Evolutionary conservation across 1,140 invertebrate genomes (phyloP), one percentile per base, ranked within the genome.

Genomic region (Habropoda laboriosa): DNA sequence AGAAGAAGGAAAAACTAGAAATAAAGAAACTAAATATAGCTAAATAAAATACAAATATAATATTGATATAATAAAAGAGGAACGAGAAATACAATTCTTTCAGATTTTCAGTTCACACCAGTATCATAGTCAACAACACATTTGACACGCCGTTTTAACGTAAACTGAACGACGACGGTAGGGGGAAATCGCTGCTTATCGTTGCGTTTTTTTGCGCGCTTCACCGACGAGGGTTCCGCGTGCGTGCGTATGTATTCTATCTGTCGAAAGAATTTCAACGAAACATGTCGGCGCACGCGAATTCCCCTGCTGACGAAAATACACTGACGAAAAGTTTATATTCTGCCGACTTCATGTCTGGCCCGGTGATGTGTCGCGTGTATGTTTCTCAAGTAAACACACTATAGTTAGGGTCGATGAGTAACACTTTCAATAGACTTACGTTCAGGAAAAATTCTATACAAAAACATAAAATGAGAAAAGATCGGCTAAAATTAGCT

Each of bases 241-340:
- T 13, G 0, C 49, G 2, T 38, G 16, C 38, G 6, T 30, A 58
- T 60, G 6, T 30, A 58, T 60, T 61, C 51, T 51, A 74, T 74
- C 58, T 63, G 8, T 24, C 3, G 47, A 53, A 64, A 74, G 58
- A 74, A 74, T 64, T 74, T n/a, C 35, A 40, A 38, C 32, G 45
- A 8, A 8, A 66, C 47, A 60, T 53, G 60, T 53, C 60, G 32
- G 47, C 4, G 60, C 40, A 64, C 35, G 47, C 35, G 49, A 75
- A 75, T 75, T 66, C 60, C 8, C 18, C 16, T 8, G 35, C 3
- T 49, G 24, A 66, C 35, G 13, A 75, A 66, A 75, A 53, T 53
- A 66, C 47, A 53, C 60, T 35, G 38, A 3, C n/a, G 60, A 42
- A 42, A 75, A 75, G 45, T 75, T 61, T 60, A 35, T 24, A 30